Base-by-base conservation (phyloP, 2,888 invertebrate species). In the Ischnura elegans region DNA sequence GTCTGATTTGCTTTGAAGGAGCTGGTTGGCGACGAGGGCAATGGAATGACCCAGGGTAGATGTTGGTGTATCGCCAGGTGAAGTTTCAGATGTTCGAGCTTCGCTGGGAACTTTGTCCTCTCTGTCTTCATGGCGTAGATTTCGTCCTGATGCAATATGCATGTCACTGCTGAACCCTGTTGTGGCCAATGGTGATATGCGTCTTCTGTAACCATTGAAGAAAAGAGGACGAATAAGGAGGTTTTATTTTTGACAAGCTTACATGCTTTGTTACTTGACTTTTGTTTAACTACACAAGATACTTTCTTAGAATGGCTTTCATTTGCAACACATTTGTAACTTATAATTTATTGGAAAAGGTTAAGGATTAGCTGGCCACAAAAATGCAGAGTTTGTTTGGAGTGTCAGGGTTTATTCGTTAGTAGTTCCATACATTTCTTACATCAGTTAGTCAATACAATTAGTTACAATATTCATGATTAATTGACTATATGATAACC, bases 21-120 rank as follows among this genome's bases (percentile, higher is more conserved):
- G 95, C 95, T 97, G 97, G 94, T 96, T 97, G 2, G 97, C 96
- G 21, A 97, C 96, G 95, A 96, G 96, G 95, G 97, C 96, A 85
- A 97, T 96, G 0, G 97, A 97, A 93, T 97, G 97, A 93, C 97
- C 96, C 94, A 97, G 96, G 29, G 96, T 95, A 1, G 95, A 94
- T 0, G 95, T 45, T 94, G 8, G 95, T 95, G 93, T 25, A 46
- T 87, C 51, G 90, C 36, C 87, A 25, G 87, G 51, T 42, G 86
- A 42, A 2, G 61, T 43, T 10, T 45, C 46, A 43, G 85, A 51
- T 85, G 85, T 93, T 55, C 87, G 19, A 36, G 47, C 55, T 43
- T 43, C 93, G 25, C 19, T 51, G 2, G 93, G 46, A 61, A 45
- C 66, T 16, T 51, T 43, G 46, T 36, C 42, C 86, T 43, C 85